phyloP scores from a whole-genome alignment of 2,888 invertebrate genomes.

The Papilio demoleus region DNA sequence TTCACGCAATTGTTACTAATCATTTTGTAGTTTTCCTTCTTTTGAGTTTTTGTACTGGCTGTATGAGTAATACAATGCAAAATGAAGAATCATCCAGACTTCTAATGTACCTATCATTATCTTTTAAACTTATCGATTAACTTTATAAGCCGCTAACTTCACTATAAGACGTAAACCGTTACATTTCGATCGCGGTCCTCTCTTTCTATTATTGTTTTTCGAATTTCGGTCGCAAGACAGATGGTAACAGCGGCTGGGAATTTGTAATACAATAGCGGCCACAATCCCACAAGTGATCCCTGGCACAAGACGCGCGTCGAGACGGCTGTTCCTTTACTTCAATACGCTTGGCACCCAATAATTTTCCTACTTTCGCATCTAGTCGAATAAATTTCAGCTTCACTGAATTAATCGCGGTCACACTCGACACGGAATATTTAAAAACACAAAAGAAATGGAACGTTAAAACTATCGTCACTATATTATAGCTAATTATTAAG shows the following conservation, averaged over 20 bases:
- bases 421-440: conserved; percentile 31
- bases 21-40: background rate
- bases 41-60: no score
- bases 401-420: conserved; percentile 44
- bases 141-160: conserved; percentile 13
- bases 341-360: conserved; percentile 79
- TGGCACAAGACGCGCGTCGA: conserved; percentile 64
- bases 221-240: conserved; percentile 67
- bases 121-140: conserved; percentile 18
- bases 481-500: conserved; percentile 32
- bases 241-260: conserved; percentile 74
- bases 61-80: no score
- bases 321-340: conserved; percentile 74
- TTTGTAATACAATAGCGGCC: conserved; percentile 70
- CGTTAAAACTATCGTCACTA: conserved; percentile 26
- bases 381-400: conserved; percentile 66
- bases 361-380: conserved; percentile 64
- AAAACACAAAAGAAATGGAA: conserved; percentile 30
- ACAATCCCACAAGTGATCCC: conserved; percentile 67
- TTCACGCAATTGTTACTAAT: background rate
- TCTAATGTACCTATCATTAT: background rate
- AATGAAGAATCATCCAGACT: background rate
- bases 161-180: conserved; percentile 41
- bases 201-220: conserved; percentile 62
- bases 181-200: conserved; percentile 52